Base-by-base conservation (phyloP, 2,797 vertebrate species). In the Bothrops alternatus region DNA sequence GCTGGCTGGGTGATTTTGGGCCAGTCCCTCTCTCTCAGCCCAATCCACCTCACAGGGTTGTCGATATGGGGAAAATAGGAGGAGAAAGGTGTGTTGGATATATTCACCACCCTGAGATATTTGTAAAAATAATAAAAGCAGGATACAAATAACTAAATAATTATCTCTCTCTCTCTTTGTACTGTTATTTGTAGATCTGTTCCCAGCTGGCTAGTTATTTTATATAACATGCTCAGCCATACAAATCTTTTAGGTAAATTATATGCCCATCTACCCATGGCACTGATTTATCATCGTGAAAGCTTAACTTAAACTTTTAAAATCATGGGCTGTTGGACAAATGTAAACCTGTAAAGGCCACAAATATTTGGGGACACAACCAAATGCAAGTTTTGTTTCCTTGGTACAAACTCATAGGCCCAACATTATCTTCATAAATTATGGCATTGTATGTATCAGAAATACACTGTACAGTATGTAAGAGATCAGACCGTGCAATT, bases 391-490 rank as follows among this genome's bases (percentile, higher is more conserved):
- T 0, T 57, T 32, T n/a, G 53, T 63, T 92, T 56, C 90, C 25
- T 65, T 94, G 91, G 92, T 94, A 90, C 58, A 95, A 93, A 88
- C 28, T 92, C 90, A 94, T 26, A 94, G 90, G 89, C 93, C 57
- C 93, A 73, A 94, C 93, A 93, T 93, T 65, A 53, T 65, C 16
- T 47, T 89, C 6, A n/a, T 95, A 95, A 91, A 95, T 93, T 94
- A 95, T 86, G 89, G 91, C 55, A 42, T 57, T 95, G 95, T 94
- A 89, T 50, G 3, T 5, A 50, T 47, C 95, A 93, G 91, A 94
- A 93, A 95, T 94, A 95, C 91, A 93, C 96, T 94, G 95, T 90
- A 93, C 95, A 93, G 92, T 94, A 96, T 92, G 91, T 94, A 96
- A 95, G 93, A 87, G 92, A 94, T 87, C 94, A 93, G 87, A 92